These are phyloP conservation scores for Tholera decimalis DNA, from an alignment of 2,888 invertebrate genomes.

Conservation along the genomic window DNA sequence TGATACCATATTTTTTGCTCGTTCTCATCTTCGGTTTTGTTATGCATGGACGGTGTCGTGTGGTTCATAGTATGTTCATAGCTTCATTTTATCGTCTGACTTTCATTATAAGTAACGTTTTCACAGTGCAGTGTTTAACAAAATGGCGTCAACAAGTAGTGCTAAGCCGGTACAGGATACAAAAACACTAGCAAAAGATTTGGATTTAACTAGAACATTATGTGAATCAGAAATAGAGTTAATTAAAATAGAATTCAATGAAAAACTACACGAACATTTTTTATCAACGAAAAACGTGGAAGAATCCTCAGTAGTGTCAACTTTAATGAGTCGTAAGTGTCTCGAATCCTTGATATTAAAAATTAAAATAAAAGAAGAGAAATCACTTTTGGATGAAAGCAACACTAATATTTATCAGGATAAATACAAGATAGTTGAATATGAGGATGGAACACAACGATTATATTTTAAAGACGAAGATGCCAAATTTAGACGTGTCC, in stretches of 20 bases:
- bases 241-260: slow-evolving; percentile 26
- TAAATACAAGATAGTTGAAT: neutral
- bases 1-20: neutral
- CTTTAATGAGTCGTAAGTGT: slow-evolving; percentile 6
- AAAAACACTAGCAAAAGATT: neutral
- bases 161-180: neutral
- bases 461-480: slow-evolving; percentile 2
- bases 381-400: neutral
- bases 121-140: slow-evolving; percentile 8
- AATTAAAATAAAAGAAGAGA: slow-evolving; percentile 14
- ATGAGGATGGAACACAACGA: neutral
- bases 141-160: slow-evolving; percentile 43
- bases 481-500: slow-evolving; percentile 4
- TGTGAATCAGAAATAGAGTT: slow-evolving; percentile 13
- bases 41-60: neutral
- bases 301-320: neutral
- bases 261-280: slow-evolving; percentile 20
- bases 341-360: slow-evolving; percentile 1
- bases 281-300: neutral
- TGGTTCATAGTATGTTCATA: no score
- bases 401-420: neutral
- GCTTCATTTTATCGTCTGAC: slow-evolving; percentile 14
- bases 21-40: slow-evolving; percentile 5
- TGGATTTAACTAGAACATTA: neutral
- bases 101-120: neutral